phyloP scores from a whole-genome alignment of 2,113 vertebrate genomes.

The Oreotrochilus melanogaster region DNA sequence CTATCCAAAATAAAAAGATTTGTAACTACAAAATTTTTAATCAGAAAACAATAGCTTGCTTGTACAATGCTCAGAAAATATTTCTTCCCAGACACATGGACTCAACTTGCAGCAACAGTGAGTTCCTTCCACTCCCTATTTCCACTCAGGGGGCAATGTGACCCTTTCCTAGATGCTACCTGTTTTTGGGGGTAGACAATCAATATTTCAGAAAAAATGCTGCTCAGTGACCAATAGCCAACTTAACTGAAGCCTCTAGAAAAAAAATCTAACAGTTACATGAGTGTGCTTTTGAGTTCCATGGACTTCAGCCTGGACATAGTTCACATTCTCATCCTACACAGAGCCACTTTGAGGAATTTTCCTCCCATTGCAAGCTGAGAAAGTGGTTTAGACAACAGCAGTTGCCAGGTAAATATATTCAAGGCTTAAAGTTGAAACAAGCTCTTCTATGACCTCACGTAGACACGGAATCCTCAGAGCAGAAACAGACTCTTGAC shows the following conservation, averaged over 20 bases:
- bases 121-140: not conserved
- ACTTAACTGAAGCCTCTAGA: not conserved
- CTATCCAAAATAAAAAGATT: not conserved
- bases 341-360: not conserved
- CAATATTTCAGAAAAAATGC: not conserved
- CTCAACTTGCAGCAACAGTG: not conserved
- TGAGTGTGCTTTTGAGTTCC: not conserved
- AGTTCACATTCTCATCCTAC: conserved; percentile 65
- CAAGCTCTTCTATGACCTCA: not conserved
- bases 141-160: not conserved
- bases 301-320: conserved; percentile 42
- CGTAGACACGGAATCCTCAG: not conserved
- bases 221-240: not conserved
- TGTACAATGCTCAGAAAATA: not conserved
- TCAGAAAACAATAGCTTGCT: not conserved
- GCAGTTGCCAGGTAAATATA: not conserved
- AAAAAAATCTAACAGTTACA: not conserved
- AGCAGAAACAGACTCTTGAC: not conserved
- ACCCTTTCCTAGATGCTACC: not conserved
- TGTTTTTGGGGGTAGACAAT: not conserved
- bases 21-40: not conserved
- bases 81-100: not conserved
- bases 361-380: not conserved
- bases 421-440: not conserved
- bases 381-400: not conserved